Evolutionary conservation across 2,888 invertebrate species (phyloP), one percentile per base, ranked within the genome.

Genomic region (Hemaris fuciformis): DNA sequence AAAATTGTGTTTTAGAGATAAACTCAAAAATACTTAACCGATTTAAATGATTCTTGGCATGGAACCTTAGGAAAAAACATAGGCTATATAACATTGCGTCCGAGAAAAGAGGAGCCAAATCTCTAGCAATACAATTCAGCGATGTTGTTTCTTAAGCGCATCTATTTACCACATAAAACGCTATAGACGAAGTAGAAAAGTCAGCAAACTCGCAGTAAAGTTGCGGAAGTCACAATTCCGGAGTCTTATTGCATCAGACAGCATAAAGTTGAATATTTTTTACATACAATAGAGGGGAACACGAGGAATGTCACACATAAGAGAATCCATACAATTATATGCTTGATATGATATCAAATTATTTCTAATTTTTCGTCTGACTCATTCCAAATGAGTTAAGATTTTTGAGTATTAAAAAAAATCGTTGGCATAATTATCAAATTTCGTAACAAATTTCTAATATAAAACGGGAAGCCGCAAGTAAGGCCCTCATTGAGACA

Each of bases 261-360:
- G n/a, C 7, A 25, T 7, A 27, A 23, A n/a, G 6, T 27, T 3
- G 8, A 22, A 48, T 15, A 48, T 25, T 43, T 23, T 1, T 15
- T 8, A 27, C 25, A 45, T 10, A 10, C 15, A 2, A 22, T 22
- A 45, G 22, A 53, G 31, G 53, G 53, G 5, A 53, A 53, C 27
- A 31, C 31, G 31, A 53, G 53, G 53, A 53, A 53, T 53, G 53
- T 53, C 53, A 27, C 53, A 53, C 53, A 53, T 20, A 53, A 31
- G 7, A 34, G 7, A 34, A 31, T 15, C 31, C 10, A 31, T 18
- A 15, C 27, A 31, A 31, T 53, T 31, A 27, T 18, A 25, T n/a
- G 10, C 13, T 31, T 27, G 53, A 53, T 31, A 23, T 22, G 13
- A 1, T 46, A 3, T 22, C 20, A n/a, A 43, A 43, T 43, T 20